Percentiles rank a stretch among this genome's conserved stretches.
These are phyloP conservation scores for Panagrolaimus sp. DNA, from an alignment of 1,140 invertebrate genomes.

Conservation along the genomic window DNA sequence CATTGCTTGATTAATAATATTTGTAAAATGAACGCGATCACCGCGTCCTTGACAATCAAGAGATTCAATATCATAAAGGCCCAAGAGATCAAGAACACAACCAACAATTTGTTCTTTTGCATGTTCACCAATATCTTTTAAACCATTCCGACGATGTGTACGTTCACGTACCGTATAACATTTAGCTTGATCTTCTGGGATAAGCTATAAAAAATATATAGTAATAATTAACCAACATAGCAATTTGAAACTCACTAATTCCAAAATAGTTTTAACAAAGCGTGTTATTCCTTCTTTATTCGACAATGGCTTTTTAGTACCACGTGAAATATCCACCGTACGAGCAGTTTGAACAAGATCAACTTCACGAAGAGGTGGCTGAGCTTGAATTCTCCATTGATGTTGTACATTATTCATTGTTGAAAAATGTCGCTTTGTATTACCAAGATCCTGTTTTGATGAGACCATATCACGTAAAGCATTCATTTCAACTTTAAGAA, in stretches of 20 bases:
- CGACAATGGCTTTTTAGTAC: not conserved
- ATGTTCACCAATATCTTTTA: conserved; percentile 10
- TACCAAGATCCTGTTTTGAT: not conserved
- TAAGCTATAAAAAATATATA: not conserved
- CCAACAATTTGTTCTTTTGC: conserved; percentile 11
- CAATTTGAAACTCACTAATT: not conserved
- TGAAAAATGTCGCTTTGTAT: conserved; percentile 5
- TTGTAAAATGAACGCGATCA: conserved; percentile 9
- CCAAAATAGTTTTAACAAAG: conserved; percentile 11
- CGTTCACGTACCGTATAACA: conserved; percentile 2
- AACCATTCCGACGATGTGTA: not conserved
- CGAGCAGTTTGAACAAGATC: not conserved
- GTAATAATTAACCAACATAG: not conserved
- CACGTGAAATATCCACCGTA: conserved; percentile 3
- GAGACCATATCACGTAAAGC: conserved; percentile 2
- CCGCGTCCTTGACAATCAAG: not conserved
- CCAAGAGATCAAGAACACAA: not conserved
- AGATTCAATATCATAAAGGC: not conserved
- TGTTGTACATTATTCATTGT: not conserved
- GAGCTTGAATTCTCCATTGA: not conserved
- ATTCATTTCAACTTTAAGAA: not conserved
- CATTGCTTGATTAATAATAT: conserved; percentile 8
- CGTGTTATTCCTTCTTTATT: conserved; percentile 2
- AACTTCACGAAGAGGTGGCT: conserved; percentile 6
- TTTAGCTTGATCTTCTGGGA: not conserved